Base-by-base conservation (phyloP, 2,888 invertebrate genomes). In the Lordiphosa andalusiaca region DNA sequence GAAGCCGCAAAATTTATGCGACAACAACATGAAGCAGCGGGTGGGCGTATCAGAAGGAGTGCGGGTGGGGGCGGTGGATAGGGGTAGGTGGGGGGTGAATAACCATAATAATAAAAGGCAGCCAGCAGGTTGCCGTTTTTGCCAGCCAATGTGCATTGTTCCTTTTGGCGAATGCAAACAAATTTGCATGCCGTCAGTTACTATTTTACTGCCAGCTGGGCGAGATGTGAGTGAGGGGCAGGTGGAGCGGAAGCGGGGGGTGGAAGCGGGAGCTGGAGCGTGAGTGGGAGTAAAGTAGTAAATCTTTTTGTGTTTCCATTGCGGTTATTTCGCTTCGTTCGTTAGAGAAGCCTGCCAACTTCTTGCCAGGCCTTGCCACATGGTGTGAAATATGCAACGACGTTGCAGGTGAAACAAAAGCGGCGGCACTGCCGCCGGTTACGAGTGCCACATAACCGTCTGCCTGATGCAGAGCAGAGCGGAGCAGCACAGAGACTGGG, bases 1-100 rank as follows among this genome's bases (percentile, higher is more conserved):
- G 84, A 81, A 81, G 81, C 85, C 85, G 74, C 84, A 84, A 85
- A 81, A 84, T 81, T 81, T 85, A 85, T 81, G 84, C 82, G 85
- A 85, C 84, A 84, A 85, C 73, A 84, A 81, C 81, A 81, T 69
- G 67, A 53, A 47, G 47, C 59, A 16, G 21, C 23, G 33, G 5
- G 46, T 30, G 36, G 6, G 41, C 19, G 9, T 0, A 25, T 6
- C 19, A 40, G 4, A 3, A 19, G 19, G 1, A 25, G 10, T 19
- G 16, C 3, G 30, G 33, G 35, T 6, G 38, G n/a, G 16, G 16
- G 16, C 16, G n/a, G n/a, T n/a, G n/a, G n/a, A 19, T 2, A 19
- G 19, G 1, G 36, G 10, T 19, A 40, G 16, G 9, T 30, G 33
- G 40, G 5, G 44, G n/a, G 16, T 21, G 23, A 12, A 25, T 52